Base-by-base conservation (phyloP, 2,113 vertebrate species). In the Ageneiosus marmoratus region DNA sequence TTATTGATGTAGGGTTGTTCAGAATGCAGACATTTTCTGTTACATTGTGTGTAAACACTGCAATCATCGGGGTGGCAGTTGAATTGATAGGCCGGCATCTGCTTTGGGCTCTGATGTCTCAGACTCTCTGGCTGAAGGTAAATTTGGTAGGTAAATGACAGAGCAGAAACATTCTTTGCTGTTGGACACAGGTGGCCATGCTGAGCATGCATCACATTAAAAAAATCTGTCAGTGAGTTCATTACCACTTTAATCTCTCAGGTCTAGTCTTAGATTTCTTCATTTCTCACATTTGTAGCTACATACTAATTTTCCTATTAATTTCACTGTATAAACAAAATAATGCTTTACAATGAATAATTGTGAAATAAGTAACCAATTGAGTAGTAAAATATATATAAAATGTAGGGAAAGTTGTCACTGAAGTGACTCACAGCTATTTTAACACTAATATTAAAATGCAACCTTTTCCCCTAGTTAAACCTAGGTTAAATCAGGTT, bases 51-150 rank as follows among this genome's bases (percentile, higher is more conserved):
- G 77, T 83, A 87, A 89, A 92, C 86, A 89, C 88, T 85, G 83
- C 77, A 51, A 2, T 91, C 89, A 89, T 50, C 12, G 70, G 51
- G 56, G 7, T 37, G 80, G 80, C 90, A 89, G 88, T 89, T 84
- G 86, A 90, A 88, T 90, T 83, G 87, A 87, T 86, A 88, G 9
- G 11, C 77, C 87, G 81, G 90, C 88, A 79, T 73, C 85, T 15
- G 89, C 89, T 86, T 85, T 89, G 80, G 82, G 88, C 86, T 83
- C 56, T 91, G 90, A 91, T 90, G 91, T 90, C 90, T 91, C 83
- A 84, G 63, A 83, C 84, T 83, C 15, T 50, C 24, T 74, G 27
- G 55, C 2, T 82, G 46, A 53, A 53, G 72, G 72, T 27, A 53
- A 65, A 73, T 81, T 80, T 84, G 69, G 50, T 55, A 80, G 81